Evolutionary conservation across 2,113 vertebrate species (phyloP), one percentile per base, ranked within the genome.

Genomic region (Lagopus muta): DNA sequence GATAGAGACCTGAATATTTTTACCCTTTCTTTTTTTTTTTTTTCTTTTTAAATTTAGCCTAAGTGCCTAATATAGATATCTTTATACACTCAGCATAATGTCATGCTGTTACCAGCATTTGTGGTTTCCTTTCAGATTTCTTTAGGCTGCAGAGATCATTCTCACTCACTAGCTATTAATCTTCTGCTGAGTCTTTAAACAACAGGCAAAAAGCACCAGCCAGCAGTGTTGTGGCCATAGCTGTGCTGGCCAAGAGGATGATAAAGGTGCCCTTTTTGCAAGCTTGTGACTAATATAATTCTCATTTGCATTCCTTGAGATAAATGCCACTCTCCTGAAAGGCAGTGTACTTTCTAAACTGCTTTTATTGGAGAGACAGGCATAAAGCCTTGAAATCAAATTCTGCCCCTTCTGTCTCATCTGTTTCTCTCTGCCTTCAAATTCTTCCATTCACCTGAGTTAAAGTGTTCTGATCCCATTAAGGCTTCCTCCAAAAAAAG

Each of bases 41-140:
- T 38, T 2, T 18, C 21, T 55, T 48, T 11, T 1, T 13, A 17
- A 57, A 22, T 78, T 78, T 54, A 22, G 5, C 10, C 0, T 42
- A 79, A 92, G 16, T 86, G 42, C 57, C 61, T 90, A 83, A 78
- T 86, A 81, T 45, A 87, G 71, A 84, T 87, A 58, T 79, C 70
- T 88, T 75, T 52, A 66, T 40, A 42, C 32, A 88, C 43, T 52
- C 81, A 82, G 21, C 6, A 13, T 38, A 76, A 22, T 5, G 1
- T 90, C 75, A 64, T 74, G 69, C 82, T 74, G 36, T 93, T 88
- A 92, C 79, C 42, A 86, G 25, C 48, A 38, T 89, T 36, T 90
- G 43, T 25, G 24, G 19, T 77, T 87, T 93, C 54, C 50, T 91
- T 93, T 77, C 78, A 70, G 13, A 67, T 89, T 82, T 89, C 20